phyloP scores from a whole-genome alignment of 2,797 vertebrate genomes.

The Gobio occitaniae region DNA sequence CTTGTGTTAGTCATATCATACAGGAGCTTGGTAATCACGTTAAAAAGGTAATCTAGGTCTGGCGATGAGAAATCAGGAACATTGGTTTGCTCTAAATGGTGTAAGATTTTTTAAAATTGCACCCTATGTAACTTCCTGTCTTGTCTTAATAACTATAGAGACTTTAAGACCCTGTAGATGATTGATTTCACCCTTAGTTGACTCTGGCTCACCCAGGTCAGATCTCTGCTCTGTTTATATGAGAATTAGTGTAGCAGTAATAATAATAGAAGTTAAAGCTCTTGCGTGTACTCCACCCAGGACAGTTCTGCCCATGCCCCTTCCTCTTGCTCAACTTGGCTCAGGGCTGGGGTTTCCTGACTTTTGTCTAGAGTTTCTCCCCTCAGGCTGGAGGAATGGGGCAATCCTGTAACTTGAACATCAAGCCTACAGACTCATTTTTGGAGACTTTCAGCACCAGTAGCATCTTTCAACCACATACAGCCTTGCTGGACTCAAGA shows the following conservation, averaged over 20 bases:
- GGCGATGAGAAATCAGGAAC: neutral
- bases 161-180: neutral
- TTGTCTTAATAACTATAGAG: conserved; percentile 4
- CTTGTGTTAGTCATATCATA: conserved; percentile 20
- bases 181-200: conserved; percentile 12
- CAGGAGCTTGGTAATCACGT: neutral
- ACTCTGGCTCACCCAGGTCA: neutral
- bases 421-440: neutral
- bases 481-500: neutral
- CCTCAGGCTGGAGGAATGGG: conserved; percentile 63
- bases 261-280: conserved; percentile 16
- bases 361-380: conserved; percentile 50
- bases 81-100: neutral
- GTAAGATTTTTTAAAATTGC: neutral
- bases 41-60: neutral
- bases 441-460: neutral
- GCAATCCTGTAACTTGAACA: conserved; percentile 9
- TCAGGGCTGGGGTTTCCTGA: conserved; percentile 70
- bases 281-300: conserved; percentile 5
- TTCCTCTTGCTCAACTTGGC: conserved; percentile 37
- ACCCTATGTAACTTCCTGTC: conserved; percentile 6
- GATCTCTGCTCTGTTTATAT: conserved; percentile 22
- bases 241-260: neutral
- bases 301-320: conserved; percentile 15
- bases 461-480: neutral